A percentile compares a stretch with the other conserved stretches of the same genome.
Conservation (phyloP, 2,113 vertebrate species). For the Lontra canadensis region DNA sequence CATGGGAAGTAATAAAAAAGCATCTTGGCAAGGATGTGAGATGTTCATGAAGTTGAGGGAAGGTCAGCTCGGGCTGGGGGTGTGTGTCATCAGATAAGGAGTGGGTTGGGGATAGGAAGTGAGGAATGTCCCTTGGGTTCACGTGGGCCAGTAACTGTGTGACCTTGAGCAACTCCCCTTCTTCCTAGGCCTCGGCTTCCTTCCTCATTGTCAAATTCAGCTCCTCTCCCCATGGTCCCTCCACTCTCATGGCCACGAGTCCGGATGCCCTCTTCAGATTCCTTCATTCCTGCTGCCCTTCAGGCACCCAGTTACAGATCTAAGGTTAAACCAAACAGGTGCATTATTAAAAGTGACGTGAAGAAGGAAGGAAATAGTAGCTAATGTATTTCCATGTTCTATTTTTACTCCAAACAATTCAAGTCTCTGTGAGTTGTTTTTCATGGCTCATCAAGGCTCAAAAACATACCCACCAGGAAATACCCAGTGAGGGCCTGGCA, state of each 20-base stretch:
- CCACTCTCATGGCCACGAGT: fast-evolving
- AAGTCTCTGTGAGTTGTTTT: background rate
- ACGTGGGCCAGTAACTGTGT: background rate
- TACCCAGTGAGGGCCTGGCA: fast-evolving
- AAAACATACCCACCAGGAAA: background rate
- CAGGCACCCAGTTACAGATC: background rate
- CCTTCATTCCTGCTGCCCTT: background rate
- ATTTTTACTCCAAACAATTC: background rate
- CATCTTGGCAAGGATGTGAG: background rate
- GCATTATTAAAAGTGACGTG: background rate
- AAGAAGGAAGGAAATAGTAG: background rate
- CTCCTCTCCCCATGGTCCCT: background rate
- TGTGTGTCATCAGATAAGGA: background rate
- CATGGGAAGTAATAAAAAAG: background rate
- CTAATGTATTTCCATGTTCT: background rate
- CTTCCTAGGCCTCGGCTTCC: background rate
- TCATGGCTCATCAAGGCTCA: background rate
- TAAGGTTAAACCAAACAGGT: background rate
- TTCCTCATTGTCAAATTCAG: background rate
- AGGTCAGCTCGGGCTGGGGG: background rate
- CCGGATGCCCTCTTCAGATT: background rate
- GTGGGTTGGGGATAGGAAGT: background rate
- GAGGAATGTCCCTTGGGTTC: background rate
- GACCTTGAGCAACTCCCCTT: background rate
- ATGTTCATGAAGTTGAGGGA: background rate